Percentiles rank a stretch among this genome's conserved stretches.
These are phyloP conservation scores for Asbolus verrucosus DNA, from an alignment of 1,140 invertebrate species.

Conservation along the genomic window DNA sequence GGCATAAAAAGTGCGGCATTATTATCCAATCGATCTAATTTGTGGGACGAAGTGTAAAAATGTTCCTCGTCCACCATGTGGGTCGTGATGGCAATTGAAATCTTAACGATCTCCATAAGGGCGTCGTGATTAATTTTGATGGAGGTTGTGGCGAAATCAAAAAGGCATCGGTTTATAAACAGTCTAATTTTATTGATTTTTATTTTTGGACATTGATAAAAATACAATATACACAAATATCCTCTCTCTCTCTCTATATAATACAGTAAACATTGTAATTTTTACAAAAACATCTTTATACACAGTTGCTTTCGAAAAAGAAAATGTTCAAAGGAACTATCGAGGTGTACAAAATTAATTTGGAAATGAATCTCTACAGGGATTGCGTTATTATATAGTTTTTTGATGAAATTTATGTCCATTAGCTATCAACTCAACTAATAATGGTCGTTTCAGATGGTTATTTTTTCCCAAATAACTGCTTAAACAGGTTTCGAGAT, in stretches of 20 bases:
- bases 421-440: constrained; percentile 38
- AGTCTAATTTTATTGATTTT: constrained; percentile 57
- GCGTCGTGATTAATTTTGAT: constrained; percentile 9
- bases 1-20: constrained; percentile 1
- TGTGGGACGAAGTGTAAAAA: constrained; percentile 1
- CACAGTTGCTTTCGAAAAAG: constrained; percentile 27
- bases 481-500: constrained; percentile 43
- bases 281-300: constrained; percentile 42
- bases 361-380: constrained; percentile 32
- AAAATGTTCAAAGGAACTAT: constrained; percentile 19
- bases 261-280: constrained; percentile 30
- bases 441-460: constrained; percentile 31
- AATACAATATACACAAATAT: constrained; percentile 60
- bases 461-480: constrained; percentile 41
- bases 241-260: constrained; percentile 51
- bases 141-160: constrained; percentile 30
- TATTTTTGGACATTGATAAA: constrained; percentile 60
- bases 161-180: constrained; percentile 56
- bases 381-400: constrained; percentile 28
- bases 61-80: constrained; percentile 8
- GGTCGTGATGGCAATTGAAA: constrained; percentile 30
- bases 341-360: constrained; percentile 19
- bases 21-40: background rate
- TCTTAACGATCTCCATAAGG: constrained; percentile 21
- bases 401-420: constrained; percentile 38